These are phyloP conservation scores for Heliocidaris tuberculata DNA, from an alignment of 35 echinoderm and acorn worm genomes.

Conservation along the genomic window DNA sequence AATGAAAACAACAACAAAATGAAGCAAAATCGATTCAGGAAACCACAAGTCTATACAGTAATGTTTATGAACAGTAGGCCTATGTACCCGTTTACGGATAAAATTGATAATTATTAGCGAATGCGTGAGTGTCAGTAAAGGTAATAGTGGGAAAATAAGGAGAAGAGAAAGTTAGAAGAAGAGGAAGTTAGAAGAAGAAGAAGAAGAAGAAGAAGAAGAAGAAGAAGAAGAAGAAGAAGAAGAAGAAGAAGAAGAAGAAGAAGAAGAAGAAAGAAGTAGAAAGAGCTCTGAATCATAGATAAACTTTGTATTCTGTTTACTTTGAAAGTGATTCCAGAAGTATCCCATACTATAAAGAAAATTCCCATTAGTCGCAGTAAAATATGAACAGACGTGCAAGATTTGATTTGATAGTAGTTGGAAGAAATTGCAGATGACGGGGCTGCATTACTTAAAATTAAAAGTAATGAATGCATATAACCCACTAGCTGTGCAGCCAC, in stretches of 20 bases:
- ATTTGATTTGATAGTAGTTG: not conserved
- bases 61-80: not conserved
- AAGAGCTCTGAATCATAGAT: not conserved
- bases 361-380: too few species aligned
- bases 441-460: too few species aligned
- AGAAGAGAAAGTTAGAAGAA: too few species aligned
- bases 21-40: not conserved
- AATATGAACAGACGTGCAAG: too few species aligned
- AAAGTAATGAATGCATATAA: too few species aligned
- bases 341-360: too few species aligned
- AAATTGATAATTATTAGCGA: not conserved
- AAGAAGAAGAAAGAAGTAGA: not conserved
- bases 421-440: not conserved
- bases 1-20: not conserved
- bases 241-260: not conserved
- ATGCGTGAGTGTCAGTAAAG: not conserved
- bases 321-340: too few species aligned
- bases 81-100: not conserved
- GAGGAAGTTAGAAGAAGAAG: too few species aligned
- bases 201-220: not conserved
- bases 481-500: too few species aligned
- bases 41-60: not conserved
- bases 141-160: not conserved
- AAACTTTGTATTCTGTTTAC: too few species aligned
- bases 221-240: not conserved